phyloP scores from a whole-genome alignment of 2,888 invertebrate genomes.

The Pterostichus niger region DNA sequence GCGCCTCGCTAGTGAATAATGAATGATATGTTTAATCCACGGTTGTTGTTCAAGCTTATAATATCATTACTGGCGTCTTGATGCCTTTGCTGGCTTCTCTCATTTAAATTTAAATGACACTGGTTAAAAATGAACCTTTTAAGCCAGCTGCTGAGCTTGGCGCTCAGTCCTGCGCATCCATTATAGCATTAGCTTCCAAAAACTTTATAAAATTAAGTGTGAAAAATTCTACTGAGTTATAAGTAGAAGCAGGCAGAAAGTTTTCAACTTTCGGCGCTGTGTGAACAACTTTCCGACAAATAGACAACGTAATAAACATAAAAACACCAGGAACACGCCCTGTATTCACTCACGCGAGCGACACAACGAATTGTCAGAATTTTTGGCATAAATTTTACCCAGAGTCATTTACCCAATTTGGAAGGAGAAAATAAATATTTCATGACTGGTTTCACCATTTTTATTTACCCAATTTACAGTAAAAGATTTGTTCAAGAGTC shows the following conservation, averaged over 20 bases:
- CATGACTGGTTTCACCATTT: too few species aligned
- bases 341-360: neutral
- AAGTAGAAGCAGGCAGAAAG: neutral
- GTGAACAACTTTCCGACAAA: conserved; percentile 21
- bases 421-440: too few species aligned
- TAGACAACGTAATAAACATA: conserved; percentile 36
- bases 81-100: conserved; percentile 2
- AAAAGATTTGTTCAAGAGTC: too few species aligned
- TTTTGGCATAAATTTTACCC: neutral
- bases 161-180: conserved; percentile 7
- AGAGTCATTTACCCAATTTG: neutral
- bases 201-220: conserved; percentile 58
- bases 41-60: conserved; percentile 29
- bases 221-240: conserved; percentile 41
- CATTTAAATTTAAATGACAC: conserved; percentile 58
- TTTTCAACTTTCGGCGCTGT: neutral
- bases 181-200: conserved; percentile 54
- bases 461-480: too few species aligned
- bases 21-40: conserved; percentile 45
- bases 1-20: conserved; percentile 15
- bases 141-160: conserved; percentile 12
- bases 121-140: conserved; percentile 31
- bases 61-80: conserved; percentile 22
- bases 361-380: neutral
- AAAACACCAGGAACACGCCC: conserved; percentile 31